Conservation (phyloP, 2,888 invertebrate species). For the Drosophila anomelani region DNA sequence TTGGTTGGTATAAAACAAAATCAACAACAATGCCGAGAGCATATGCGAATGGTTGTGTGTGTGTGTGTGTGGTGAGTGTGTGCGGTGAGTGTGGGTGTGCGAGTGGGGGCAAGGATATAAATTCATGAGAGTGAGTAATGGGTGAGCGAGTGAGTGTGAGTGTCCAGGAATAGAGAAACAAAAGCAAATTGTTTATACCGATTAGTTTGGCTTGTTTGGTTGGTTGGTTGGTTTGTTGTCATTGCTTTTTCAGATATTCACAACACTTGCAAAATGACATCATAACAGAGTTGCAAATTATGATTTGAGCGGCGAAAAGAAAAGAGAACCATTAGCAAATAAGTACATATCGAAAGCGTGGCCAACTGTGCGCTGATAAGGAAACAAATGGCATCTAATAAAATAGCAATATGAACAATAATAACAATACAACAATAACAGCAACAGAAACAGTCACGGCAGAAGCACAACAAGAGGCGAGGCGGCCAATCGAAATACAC, state of each 20-base stretch:
- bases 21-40: conserved; percentile 63
- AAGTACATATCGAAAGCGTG: conserved; percentile 69
- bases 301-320: conserved; percentile 70
- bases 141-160: conserved; percentile 27
- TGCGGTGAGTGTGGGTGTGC: conserved; percentile 17
- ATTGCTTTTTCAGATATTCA: conserved; percentile 52
- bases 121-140: conserved; percentile 40
- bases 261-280: conserved; percentile 76
- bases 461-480: conserved; percentile 12
- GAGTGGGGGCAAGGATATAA: conserved; percentile 27
- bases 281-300: conserved; percentile 71
- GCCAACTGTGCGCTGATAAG: conserved; percentile 72
- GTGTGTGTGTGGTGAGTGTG: conserved; percentile 16
- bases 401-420: conserved; percentile 35
- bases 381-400: conserved; percentile 44
- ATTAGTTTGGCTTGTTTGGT: conserved; percentile 65
- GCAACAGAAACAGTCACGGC: conserved; percentile 33
- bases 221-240: conserved; percentile 32
- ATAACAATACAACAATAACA: conserved; percentile 38
- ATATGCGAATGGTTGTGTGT: conserved; percentile 36
- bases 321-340: conserved; percentile 70
- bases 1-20: conserved; percentile 82
- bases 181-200: conserved; percentile 66
- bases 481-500: neutral
- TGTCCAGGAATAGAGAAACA: conserved; percentile 45